Percentiles rank a stretch among this genome's conserved stretches.
phyloP scores from a whole-genome alignment of 2,797 vertebrate genomes.

The Helostoma temminkii region DNA sequence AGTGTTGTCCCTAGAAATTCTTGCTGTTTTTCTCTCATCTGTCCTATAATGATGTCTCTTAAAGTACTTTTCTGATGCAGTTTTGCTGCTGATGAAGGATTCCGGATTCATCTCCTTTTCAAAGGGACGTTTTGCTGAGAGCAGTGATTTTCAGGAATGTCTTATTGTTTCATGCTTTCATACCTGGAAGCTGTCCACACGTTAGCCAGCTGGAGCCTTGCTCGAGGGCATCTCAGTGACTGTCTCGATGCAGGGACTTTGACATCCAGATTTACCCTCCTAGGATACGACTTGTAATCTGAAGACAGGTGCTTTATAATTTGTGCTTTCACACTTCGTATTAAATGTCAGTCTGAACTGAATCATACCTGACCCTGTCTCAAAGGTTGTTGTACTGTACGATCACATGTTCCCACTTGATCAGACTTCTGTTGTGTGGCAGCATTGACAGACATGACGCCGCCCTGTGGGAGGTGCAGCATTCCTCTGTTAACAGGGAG shows the following conservation, averaged over 20 bases:
- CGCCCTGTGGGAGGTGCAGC: conserved; percentile 39
- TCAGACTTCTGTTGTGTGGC: conserved; percentile 47
- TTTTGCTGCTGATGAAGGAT: no score
- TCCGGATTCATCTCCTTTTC: no score
- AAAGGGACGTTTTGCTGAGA: no score
- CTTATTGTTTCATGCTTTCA: conserved; percentile 1
- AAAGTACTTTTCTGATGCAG: no score
- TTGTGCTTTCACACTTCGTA: not conserved
- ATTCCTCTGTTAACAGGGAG: conserved; percentile 64
- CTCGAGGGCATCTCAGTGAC: not conserved
- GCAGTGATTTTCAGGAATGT: not conserved
- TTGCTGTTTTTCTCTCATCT: no score
- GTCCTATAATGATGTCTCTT: no score
- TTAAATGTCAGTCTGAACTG: conserved; percentile 9
- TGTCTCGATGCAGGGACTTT: not conserved
- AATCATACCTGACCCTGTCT: conserved; percentile 30
- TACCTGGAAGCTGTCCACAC: not conserved
- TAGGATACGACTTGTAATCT: not conserved
- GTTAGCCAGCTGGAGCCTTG: not conserved
- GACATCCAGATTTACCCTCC: not conserved
- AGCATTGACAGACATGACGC: conserved; percentile 38
- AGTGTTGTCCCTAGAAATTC: no score
- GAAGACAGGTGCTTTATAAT: conserved; percentile 2
- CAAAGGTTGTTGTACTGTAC: conserved; percentile 11
- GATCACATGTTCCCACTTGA: conserved; percentile 49